A percentile compares a stretch with the other conserved stretches of the same genome.
Evolutionary conservation across 2,888 invertebrate species (phyloP).

Genomic region (Escarpia spicata): DNA sequence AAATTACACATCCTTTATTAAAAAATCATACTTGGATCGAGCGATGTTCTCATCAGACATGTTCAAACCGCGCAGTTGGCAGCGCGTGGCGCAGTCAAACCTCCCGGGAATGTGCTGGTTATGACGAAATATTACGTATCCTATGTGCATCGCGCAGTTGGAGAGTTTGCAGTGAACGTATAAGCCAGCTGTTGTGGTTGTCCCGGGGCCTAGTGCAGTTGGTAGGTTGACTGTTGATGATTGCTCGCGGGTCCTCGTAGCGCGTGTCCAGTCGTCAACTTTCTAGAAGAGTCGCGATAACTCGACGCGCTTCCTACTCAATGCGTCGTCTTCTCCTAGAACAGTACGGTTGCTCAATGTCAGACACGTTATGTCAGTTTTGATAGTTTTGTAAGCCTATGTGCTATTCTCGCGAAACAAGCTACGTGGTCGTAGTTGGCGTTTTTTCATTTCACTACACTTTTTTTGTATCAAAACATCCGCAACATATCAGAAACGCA

Average conservation of each 20-base stretch:
- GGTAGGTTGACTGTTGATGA: background rate
- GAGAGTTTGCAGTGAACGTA: background rate
- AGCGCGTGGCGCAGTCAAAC: background rate
- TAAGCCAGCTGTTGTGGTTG: background rate
- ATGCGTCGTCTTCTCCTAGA: background rate
- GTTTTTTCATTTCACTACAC: no score
- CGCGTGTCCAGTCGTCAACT: background rate
- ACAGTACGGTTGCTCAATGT: background rate
- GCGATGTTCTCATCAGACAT: background rate
- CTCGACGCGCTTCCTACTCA: background rate
- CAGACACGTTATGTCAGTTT: background rate
- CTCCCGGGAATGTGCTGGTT: background rate
- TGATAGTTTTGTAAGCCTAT: background rate
- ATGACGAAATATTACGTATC: background rate
- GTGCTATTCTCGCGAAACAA: background rate
- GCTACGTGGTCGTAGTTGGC: background rate
- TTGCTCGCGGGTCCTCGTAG: background rate
- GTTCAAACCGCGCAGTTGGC: background rate
- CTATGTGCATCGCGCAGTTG: background rate
- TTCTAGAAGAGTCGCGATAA: background rate
- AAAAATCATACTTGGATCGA: background rate
- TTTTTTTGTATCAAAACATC: no score
- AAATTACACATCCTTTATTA: slow-evolving; percentile 9
- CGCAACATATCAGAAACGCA: no score
- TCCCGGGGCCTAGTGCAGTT: background rate